Evolutionary conservation across 2,113 vertebrate genomes (phyloP).

Genomic region (Chauna torquata): DNA sequence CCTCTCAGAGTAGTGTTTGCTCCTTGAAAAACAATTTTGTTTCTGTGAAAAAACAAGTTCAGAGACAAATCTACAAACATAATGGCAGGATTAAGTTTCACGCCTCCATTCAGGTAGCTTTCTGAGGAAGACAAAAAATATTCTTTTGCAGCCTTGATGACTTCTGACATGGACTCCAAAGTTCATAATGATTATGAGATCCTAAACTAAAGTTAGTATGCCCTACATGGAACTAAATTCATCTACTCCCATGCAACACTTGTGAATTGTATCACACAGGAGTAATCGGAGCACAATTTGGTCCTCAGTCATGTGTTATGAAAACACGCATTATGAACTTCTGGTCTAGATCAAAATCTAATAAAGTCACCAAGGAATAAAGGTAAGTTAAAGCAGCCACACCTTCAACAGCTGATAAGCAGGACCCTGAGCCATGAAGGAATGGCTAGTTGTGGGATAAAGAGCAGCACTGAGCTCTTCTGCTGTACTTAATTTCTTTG

Average conservation of each 20-base stretch:
- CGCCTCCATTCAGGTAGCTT: neutral
- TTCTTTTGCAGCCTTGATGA: neutral
- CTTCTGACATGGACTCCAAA: neutral
- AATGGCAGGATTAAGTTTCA: neutral
- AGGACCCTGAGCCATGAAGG: neutral
- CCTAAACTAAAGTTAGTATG: neutral
- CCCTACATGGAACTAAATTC: neutral
- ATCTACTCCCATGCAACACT: neutral
- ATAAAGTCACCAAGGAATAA: neutral
- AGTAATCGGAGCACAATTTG: neutral
- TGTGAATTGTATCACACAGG: neutral
- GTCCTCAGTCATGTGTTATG: neutral
- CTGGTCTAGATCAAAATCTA: neutral
- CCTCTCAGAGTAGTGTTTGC: neutral
- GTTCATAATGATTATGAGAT: neutral
- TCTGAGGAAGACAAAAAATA: neutral
- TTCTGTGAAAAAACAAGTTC: neutral
- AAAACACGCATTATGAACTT: neutral
- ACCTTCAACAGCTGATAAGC: neutral
- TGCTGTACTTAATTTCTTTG: neutral
- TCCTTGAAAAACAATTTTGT: constrained; percentile 12
- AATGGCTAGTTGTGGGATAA: neutral
- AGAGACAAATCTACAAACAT: constrained; percentile 1
- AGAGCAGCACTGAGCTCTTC: neutral
- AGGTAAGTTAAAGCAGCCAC: neutral